These are phyloP conservation scores for Chinchilla lanigera DNA, from an alignment of 2,113 vertebrate genomes.

Conservation along the genomic window DNA sequence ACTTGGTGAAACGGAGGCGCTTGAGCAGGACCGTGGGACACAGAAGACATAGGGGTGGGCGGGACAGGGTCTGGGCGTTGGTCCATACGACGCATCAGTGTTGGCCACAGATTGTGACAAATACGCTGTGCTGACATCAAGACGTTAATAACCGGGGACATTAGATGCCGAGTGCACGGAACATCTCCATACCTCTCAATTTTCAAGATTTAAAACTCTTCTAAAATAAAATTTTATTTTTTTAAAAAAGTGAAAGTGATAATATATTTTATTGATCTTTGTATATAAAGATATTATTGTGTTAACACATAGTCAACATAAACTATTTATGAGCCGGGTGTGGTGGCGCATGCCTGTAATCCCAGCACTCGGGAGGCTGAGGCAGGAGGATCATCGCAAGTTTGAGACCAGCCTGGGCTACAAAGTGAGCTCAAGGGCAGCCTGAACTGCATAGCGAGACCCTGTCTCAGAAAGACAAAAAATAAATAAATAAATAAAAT, in stretches of 20 bases:
- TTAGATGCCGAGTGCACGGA: background rate
- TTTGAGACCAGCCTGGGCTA: too few species aligned
- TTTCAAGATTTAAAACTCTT: background rate
- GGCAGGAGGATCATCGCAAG: too few species aligned
- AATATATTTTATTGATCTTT: background rate
- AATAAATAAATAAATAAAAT: too few species aligned
- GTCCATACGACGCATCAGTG: background rate
- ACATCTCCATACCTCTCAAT: background rate
- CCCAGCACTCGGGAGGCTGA: too few species aligned
- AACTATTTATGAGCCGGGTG: too few species aligned
- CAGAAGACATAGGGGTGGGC: background rate
- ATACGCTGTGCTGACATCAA: background rate
- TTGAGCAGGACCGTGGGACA: background rate
- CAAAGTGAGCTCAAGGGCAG: too few species aligned
- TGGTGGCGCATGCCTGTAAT: too few species aligned
- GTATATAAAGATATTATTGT: background rate
- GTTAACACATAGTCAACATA: background rate
- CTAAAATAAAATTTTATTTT: background rate
- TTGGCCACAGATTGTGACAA: background rate
- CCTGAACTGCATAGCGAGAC: too few species aligned
- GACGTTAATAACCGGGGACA: background rate
- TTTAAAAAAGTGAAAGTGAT: background rate
- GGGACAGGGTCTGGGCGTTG: background rate
- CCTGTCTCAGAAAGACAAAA: too few species aligned
- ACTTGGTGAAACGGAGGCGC: background rate